Evolutionary conservation across 2,113 vertebrate genomes (phyloP).

Genomic region (Turnix velox): DNA sequence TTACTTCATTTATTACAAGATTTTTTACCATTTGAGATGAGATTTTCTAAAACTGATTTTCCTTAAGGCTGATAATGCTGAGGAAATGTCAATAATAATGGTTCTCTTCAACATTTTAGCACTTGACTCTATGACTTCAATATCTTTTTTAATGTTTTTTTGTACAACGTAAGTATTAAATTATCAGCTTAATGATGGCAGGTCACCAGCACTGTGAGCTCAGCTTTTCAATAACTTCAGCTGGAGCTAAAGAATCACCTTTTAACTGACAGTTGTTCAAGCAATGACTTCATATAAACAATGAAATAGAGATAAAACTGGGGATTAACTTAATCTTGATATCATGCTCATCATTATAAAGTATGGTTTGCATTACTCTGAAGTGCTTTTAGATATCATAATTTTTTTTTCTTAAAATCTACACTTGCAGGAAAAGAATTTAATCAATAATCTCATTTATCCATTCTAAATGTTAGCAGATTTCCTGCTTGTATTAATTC

Average conservation of each 20-base stretch:
- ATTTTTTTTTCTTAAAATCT: neutral
- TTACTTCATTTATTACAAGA: neutral
- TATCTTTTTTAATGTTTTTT: neutral
- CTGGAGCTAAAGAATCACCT: neutral
- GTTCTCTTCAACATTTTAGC: neutral
- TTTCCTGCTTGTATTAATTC: neutral
- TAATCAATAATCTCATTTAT: conserved; percentile 24
- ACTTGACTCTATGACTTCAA: neutral
- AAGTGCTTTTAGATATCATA: neutral
- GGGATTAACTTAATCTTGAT: neutral
- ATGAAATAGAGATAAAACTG: neutral
- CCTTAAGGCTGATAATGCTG: neutral
- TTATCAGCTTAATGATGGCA: neutral
- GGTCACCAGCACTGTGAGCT: neutral
- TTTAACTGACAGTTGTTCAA: neutral
- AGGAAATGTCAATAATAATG: neutral
- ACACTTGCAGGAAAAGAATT: neutral
- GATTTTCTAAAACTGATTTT: neutral
- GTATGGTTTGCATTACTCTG: neutral
- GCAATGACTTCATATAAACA: neutral
- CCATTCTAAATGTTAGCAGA: conserved; percentile 18
- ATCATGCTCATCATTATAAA: neutral
- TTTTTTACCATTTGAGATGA: neutral
- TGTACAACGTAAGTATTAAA: neutral
- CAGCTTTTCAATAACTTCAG: neutral